Base-by-base conservation (phyloP, 2,888 invertebrate species). In the Archaeoteleia sp. region DNA sequence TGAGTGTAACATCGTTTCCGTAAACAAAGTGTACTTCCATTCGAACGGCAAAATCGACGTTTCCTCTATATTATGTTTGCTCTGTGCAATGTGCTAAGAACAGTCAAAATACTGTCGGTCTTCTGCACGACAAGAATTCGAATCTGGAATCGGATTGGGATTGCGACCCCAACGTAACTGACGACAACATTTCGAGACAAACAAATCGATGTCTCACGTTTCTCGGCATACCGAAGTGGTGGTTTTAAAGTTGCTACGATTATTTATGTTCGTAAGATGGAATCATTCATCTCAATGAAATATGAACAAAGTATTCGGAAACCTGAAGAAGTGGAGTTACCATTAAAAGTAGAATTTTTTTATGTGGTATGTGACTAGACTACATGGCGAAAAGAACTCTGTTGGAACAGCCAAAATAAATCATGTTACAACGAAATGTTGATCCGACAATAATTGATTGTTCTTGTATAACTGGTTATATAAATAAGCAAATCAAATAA, bases 201-300 rank as follows among this genome's bases (percentile, higher is more conserved):
- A 67, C 67, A 62, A 67, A 67, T 67, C 67, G 67, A 67, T 67
- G 67, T 61, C 62, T 54, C 48, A 53, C 32, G 39, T 54, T 58
- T 58, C 62, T 48, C 57, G 61, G 54, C 42, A 53, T 67, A 62
- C 57, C 57, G 48, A 42, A 58, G 58, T 67, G 42, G 51, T 62
- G 51, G 62, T 62, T 67, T 67, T 67, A 67, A 20, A 67, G 62
- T 57, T 58, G 57, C 37, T 40, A 15, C 57, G 46, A 67, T 67
- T 62, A 67, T 67, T 67, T 67, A 67, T 48, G 58, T 45, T 62
- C 13, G 30, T 23, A 53, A 46, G 35, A 34, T 37, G 57, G 37
- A 62, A 67, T 67, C 67, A 62, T 67, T 61, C 67, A 62, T 67
- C 53, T 62, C 57, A 57, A 57, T 67, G 62, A 67, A 57, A 67